Base-by-base conservation (phyloP, 2,113 vertebrate species). In the Dipodomys stephensi region DNA sequence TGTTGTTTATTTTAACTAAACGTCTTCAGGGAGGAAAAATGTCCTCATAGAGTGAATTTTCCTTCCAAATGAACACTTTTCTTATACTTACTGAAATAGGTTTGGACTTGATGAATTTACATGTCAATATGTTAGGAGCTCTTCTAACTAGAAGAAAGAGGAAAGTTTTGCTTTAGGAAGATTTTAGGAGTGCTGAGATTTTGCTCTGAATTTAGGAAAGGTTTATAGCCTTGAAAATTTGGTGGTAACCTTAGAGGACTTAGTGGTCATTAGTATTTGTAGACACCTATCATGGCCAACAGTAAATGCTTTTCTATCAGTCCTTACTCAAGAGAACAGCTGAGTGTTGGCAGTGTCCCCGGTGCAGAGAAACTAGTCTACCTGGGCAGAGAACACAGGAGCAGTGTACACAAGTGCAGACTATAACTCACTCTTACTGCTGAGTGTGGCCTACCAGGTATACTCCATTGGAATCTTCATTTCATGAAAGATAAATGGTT, bases 51-150 rank as follows among this genome's bases (percentile, higher is more conserved):
- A 68, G 35, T 82, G 30, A 87, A 30, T 88, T 72, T 57, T 83
- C 44, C 27, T 88, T 95, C 23, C 83, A 49, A 92, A 68, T 4
- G 12, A 88, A n/a, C 78, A 23, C 27, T 57, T 94, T 93, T 93
- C 53, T 65, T 88, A 12, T 87, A 19, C 27, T 79, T 32, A 44
- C 28, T 87, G 39, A 73, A 65, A 39, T 82, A 65, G 13, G 46
- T 16, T 85, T 88, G 76, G 72, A 79, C 12, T 71, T 62, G 68
- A 7, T 73, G 53, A 53, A 67, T 87, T 80, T 88, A 86, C 27
- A 78, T 78, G 83, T 88, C 49, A 64, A 19, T 44, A 49, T 25
- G 44, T 32, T 39, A 27, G 25, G 71, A 18, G 30, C 0, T 53
- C 4, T 76, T 60, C 46, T 49, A 32, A 65, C 73, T 49, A 15